Evolutionary conservation across 2,888 invertebrate species (phyloP).

Genomic region (Eupeodes luniger): DNA sequence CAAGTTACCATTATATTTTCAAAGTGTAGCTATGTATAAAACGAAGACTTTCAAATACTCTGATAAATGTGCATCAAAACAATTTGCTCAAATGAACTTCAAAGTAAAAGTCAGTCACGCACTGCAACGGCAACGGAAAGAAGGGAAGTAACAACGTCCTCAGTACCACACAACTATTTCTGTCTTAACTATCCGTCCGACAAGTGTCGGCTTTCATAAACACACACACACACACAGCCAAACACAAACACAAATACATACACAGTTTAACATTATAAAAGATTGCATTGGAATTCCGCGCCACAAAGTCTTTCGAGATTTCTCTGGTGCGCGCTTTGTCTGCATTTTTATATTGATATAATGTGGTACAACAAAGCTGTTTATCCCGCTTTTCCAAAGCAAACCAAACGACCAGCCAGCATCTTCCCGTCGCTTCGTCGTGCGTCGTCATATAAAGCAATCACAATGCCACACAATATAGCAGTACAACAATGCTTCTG

Average conservation of each 20-base stretch:
- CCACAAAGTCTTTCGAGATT: conserved; percentile 66
- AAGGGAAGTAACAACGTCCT: neutral
- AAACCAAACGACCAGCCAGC: neutral
- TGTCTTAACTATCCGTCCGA: conserved; percentile 47
- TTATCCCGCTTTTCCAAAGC: neutral
- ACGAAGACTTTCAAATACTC: conserved; percentile 63
- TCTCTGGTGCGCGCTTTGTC: conserved; percentile 45
- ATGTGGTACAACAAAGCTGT: neutral
- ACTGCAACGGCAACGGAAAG: conserved; percentile 24
- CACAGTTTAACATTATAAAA: neutral
- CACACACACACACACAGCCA: conserved; percentile 7
- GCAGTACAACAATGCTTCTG: conserved; percentile 35
- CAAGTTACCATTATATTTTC: conserved; percentile 60
- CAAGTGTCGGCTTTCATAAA: conserved; percentile 33
- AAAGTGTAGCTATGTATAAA: neutral
- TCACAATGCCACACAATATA: conserved; percentile 54
- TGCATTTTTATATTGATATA: conserved; percentile 20
- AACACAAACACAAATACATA: neutral
- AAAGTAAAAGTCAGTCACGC: conserved; percentile 36
- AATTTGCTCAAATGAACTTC: conserved; percentile 12
- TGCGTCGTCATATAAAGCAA: conserved; percentile 42
- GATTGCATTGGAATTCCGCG: conserved; percentile 31
- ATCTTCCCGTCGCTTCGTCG: conserved; percentile 43
- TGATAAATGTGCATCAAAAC: conserved; percentile 4
- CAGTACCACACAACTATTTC: conserved; percentile 44